These are phyloP conservation scores for Coregonus sp. DNA, from an alignment of 2,797 vertebrate genomes.

Conservation along the genomic window DNA sequence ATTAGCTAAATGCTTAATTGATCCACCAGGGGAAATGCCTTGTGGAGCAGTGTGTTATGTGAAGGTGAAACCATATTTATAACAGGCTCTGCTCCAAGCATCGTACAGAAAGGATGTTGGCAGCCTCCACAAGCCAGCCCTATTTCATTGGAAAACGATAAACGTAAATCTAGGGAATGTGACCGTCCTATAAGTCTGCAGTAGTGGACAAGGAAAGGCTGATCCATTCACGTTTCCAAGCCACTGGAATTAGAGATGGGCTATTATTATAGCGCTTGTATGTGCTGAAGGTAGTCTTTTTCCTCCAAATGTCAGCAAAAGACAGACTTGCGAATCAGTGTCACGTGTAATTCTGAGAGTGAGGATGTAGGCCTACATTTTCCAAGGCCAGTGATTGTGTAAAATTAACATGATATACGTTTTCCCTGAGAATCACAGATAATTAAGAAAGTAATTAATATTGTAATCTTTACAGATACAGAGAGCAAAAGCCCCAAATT, in stretches of 20 bases:
- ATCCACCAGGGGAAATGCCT: constrained; percentile 35
- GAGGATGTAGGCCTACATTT: constrained; percentile 31
- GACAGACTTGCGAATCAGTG: constrained; percentile 53
- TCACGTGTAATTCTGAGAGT: constrained; percentile 14
- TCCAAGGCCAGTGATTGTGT: constrained; percentile 34
- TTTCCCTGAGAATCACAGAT: constrained; percentile 59
- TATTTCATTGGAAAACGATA: constrained; percentile 70
- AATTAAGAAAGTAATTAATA: constrained; percentile 74
- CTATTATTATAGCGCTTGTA: constrained; percentile 27
- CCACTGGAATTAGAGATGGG: constrained; percentile 43
- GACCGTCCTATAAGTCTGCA: constrained; percentile 44
- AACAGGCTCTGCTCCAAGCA: constrained; percentile 34
- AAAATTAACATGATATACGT: constrained; percentile 35
- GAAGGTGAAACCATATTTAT: constrained; percentile 52
- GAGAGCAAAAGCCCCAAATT: constrained; percentile 42
- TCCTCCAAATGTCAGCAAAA: constrained; percentile 45
- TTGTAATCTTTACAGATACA: constrained; percentile 54
- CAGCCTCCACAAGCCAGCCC: constrained; percentile 46
- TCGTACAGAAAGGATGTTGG: constrained; percentile 37
- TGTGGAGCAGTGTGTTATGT: constrained; percentile 46
- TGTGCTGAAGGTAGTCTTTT: constrained; percentile 54
- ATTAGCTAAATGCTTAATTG: constrained; percentile 65
- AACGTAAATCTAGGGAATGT: constrained; percentile 71
- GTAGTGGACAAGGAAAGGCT: background rate
- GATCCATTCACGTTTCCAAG: constrained; percentile 46